Percentiles rank a stretch among this genome's conserved stretches.
These are phyloP conservation scores for Rattus rattus DNA, from an alignment of 2,113 vertebrate species.

Conservation along the genomic window DNA sequence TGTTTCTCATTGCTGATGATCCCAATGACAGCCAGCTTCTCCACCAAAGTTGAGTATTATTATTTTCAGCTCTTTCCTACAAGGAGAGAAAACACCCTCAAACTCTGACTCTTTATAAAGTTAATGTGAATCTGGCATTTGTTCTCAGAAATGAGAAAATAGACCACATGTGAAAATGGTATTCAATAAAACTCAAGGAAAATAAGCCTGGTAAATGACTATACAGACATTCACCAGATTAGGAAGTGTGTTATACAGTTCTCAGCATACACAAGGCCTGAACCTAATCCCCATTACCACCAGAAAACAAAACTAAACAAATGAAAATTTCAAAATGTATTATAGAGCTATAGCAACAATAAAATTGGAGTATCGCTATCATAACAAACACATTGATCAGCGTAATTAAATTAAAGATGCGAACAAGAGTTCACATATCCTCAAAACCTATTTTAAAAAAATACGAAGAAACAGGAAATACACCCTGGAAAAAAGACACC, in stretches of 20 bases:
- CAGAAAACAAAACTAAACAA: not conserved
- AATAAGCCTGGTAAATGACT: not conserved
- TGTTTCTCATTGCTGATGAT: not conserved
- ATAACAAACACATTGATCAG: not conserved
- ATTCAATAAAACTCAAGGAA: not conserved
- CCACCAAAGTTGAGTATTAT: not conserved
- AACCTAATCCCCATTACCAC: not conserved
- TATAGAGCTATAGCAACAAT: not conserved
- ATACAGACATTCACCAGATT: not conserved
- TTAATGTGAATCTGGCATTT: not conserved
- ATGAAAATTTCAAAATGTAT: not conserved
- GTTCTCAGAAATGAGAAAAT: not conserved
- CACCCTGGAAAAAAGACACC: not conserved
- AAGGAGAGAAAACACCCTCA: not conserved
- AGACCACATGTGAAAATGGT: not conserved
- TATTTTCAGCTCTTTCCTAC: not conserved
- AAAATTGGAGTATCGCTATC: too few species aligned
- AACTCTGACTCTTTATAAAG: too few species aligned
- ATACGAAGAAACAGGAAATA: not conserved
- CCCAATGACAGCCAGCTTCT: not conserved
- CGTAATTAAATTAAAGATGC: not conserved
- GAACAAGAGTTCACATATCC: not conserved
- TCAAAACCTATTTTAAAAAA: not conserved
- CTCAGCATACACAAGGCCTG: not conserved
- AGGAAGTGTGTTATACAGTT: not conserved